Conservation (phyloP, 1,140 invertebrate species). For the Drosophila micromelanica region DNA sequence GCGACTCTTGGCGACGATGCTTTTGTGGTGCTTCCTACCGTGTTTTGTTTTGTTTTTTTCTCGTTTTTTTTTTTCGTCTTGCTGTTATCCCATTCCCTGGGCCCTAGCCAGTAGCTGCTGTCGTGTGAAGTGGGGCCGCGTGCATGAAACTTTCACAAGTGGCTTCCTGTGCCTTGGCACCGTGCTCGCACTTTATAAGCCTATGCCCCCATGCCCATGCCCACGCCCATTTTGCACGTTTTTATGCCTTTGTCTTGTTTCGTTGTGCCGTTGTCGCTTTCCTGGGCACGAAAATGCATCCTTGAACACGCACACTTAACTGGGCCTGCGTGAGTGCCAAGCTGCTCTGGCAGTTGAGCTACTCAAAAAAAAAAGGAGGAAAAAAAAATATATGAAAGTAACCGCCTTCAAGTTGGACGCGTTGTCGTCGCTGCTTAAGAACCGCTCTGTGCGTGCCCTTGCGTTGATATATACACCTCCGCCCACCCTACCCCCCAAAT, state of each 20-base stretch:
- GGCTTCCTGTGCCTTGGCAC: slow-evolving; percentile 77
- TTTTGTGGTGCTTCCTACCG: slow-evolving; percentile 52
- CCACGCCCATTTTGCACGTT: slow-evolving; percentile 72
- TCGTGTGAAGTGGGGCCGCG: slow-evolving; percentile 80
- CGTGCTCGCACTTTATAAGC: slow-evolving; percentile 74
- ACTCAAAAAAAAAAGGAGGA: slow-evolving; percentile 16
- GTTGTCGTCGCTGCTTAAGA: slow-evolving; percentile 25
- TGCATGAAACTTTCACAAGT: slow-evolving; percentile 82
- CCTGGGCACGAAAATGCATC: slow-evolving; percentile 78
- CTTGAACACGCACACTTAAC: slow-evolving; percentile 82
- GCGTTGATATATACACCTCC: slow-evolving; percentile 62
- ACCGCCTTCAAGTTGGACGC: slow-evolving; percentile 28
- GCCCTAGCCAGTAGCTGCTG: slow-evolving; percentile 54
- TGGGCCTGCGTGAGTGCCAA: slow-evolving; percentile 66
- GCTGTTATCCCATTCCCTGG: neutral
- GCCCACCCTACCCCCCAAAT: neutral
- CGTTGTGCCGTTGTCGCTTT: slow-evolving; percentile 54
- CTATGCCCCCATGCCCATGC: slow-evolving; percentile 53
- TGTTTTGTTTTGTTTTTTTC: slow-evolving; percentile 48
- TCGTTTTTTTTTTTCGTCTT: neutral
- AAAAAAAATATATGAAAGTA: neutral
- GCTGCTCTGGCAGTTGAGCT: slow-evolving; percentile 49
- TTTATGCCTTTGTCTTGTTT: slow-evolving; percentile 81
- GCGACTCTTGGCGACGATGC: slow-evolving; percentile 38
- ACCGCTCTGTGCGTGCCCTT: slow-evolving; percentile 65